Conservation (phyloP, 2,113 vertebrate genomes). For the Semnopithecus entellus region DNA sequence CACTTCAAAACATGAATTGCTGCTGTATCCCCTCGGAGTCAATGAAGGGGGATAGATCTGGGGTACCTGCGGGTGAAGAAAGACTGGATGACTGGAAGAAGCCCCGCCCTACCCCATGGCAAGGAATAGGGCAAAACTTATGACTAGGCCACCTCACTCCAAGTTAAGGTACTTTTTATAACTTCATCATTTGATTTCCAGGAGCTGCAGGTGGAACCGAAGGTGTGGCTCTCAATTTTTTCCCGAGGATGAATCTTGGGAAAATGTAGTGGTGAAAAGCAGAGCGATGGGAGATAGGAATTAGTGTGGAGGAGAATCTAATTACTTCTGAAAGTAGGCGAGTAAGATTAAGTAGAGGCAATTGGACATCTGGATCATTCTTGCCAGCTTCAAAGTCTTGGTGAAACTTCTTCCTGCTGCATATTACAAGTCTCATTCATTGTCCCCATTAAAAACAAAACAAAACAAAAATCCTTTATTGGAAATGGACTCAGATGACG, state of each 20-base stretch:
- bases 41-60: constrained; percentile 26
- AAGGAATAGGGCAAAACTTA: background rate
- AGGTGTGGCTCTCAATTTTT: background rate
- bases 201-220: background rate
- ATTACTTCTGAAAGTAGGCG: constrained; percentile 59
- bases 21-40: constrained; percentile 74
- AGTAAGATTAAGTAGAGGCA: background rate
- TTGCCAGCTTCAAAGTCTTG: constrained; percentile 43
- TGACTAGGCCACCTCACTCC: background rate
- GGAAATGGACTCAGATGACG: background rate
- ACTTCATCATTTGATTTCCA: background rate
- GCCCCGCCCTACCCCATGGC: background rate
- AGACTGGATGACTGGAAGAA: background rate
- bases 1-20: constrained; percentile 81
- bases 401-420: constrained; percentile 22
- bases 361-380: constrained; percentile 40
- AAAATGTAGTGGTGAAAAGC: constrained; percentile 64
- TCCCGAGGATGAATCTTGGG: constrained; percentile 40
- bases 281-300: background rate
- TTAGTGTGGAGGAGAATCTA: background rate
- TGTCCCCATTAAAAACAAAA: background rate
- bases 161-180: background rate
- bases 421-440: background rate
- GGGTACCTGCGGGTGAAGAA: constrained; percentile 46
- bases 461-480: constrained; percentile 26